phyloP scores from a whole-genome alignment of 2,888 invertebrate species.

The Morpho helenor region DNA sequence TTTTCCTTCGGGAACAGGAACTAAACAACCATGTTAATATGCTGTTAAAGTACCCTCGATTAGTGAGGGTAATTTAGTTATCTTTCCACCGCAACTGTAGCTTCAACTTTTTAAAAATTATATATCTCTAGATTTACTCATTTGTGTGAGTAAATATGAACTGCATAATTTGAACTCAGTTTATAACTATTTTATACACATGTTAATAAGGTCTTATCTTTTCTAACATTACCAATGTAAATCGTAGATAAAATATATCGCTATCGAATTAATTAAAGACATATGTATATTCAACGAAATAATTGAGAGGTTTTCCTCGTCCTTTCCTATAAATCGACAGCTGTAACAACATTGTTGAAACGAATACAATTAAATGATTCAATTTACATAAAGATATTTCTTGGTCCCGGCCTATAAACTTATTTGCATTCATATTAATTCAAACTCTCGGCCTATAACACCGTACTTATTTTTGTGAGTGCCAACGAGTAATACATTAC shows the following conservation, averaged over 20 bases:
- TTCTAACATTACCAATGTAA: no score
- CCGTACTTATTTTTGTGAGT: constrained; percentile 19
- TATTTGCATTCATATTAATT: constrained; percentile 10
- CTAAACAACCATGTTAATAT: no score
- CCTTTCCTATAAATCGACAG: not conserved
- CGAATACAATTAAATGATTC: constrained; percentile 12
- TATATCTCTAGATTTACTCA: no score
- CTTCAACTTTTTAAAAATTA: no score
- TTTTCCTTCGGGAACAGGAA: no score
- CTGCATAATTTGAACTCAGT: no score
- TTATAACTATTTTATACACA: no score
- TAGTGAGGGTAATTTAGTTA: no score
- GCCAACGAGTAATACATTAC: constrained; percentile 19
- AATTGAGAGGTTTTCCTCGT: not conserved
- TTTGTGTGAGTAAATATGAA: no score
- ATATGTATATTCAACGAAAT: not conserved
- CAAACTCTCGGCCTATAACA: constrained; percentile 15
- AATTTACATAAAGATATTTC: constrained; percentile 12
- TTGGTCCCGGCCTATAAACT: constrained; percentile 12
- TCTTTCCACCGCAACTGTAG: no score
- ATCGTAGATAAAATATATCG: not conserved
- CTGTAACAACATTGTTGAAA: not conserved
- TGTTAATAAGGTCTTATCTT: no score
- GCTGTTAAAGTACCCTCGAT: no score
- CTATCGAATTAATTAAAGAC: constrained; percentile 2